phyloP scores from a whole-genome alignment of 2,888 invertebrate species.

The Polietes domitor region DNA sequence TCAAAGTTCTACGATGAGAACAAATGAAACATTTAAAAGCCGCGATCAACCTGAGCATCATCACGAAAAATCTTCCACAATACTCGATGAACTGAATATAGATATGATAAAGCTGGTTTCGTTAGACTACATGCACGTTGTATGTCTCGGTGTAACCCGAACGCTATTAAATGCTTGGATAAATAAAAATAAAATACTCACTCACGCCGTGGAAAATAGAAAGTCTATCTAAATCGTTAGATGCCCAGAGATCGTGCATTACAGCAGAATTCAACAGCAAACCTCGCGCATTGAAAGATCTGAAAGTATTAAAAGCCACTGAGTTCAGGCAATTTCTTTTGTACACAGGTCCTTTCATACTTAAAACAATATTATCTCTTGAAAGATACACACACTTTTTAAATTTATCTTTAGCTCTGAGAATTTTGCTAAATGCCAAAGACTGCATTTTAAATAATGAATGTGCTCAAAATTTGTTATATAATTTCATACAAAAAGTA shows the following conservation, averaged over 20 bases:
- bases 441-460: too few species aligned
- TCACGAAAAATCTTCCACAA: not conserved
- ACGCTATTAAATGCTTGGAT: constrained; percentile 31
- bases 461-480: too few species aligned
- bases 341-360: constrained; percentile 20
- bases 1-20: not conserved
- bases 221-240: constrained; percentile 29
- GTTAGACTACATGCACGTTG: constrained; percentile 45
- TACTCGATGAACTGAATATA: constrained; percentile 29
- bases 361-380: constrained; percentile 12
- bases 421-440: too few species aligned
- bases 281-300: constrained; percentile 31
- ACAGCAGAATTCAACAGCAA: constrained; percentile 52
- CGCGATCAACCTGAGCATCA: constrained; percentile 34
- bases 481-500: too few species aligned
- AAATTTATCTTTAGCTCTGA: constrained; percentile 36
- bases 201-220: constrained; percentile 22
- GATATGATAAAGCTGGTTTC: constrained; percentile 35
- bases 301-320: constrained; percentile 21
- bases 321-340: too few species aligned
- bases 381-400: constrained; percentile 42
- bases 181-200: constrained; percentile 34
- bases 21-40: constrained; percentile 11
- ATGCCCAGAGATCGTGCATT: constrained; percentile 31
- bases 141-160: constrained; percentile 32